Evolutionary conservation across 92 coral and sea anemone species (phyloP).

Genomic region (Siderastrea siderea): DNA sequence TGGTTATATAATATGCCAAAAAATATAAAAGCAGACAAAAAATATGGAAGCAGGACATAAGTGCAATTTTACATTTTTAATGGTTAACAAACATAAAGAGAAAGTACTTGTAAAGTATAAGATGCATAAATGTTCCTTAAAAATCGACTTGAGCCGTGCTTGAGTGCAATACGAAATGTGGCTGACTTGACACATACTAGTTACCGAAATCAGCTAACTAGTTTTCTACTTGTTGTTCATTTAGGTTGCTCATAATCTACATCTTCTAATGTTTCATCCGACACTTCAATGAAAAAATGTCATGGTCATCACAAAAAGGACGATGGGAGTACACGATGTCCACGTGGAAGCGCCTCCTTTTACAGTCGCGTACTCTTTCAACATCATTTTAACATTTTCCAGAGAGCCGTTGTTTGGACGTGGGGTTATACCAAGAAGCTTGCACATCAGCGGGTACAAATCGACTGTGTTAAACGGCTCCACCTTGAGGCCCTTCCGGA

Average conservation of each 20-base stretch:
- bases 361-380: constrained; percentile 28
- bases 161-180: no score
- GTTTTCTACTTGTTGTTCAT: no score
- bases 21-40: no score
- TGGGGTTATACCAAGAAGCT: constrained; percentile 80
- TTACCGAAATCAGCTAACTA: no score
- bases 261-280: not conserved
- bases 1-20: no score
- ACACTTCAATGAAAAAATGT: not conserved
- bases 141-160: no score
- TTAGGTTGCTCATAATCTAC: not conserved
- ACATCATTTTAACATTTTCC: constrained; percentile 75
- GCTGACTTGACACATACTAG: no score
- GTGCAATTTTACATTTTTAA: no score
- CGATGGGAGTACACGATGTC: not conserved
- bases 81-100: no score
- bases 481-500: constrained; percentile 71
- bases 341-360: not conserved
- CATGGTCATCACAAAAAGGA: not conserved
- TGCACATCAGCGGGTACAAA: constrained; percentile 91
- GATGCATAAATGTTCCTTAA: no score
- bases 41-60: no score
- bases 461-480: constrained; percentile 78
- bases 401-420: constrained; percentile 89
- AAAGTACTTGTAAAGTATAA: no score